Percentiles rank a stretch among this genome's conserved stretches.
Conservation (phyloP, 2,888 invertebrate genomes). For the Bembecia ichneumoniformis region DNA sequence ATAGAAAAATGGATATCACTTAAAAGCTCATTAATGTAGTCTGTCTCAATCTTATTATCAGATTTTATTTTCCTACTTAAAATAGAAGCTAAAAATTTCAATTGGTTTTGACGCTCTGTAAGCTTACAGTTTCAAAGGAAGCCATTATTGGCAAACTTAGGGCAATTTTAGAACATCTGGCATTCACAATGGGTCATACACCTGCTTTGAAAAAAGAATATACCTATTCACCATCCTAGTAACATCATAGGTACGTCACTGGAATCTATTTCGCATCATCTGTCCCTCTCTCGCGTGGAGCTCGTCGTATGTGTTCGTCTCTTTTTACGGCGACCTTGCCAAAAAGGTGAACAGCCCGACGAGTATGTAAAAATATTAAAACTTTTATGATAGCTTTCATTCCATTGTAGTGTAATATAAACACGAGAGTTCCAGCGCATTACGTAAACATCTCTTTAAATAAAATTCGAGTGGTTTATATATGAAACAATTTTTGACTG, state of each 20-base stretch:
- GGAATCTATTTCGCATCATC: constrained; percentile 1
- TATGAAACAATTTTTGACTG: no score
- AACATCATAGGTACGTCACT: constrained; percentile 20
- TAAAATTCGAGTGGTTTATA: neutral
- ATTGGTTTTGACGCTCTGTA: no score
- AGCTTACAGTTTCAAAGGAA: no score
- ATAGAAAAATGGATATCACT: no score
- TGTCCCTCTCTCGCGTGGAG: constrained; percentile 15
- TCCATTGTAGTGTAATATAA: neutral
- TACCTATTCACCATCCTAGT: constrained; percentile 12
- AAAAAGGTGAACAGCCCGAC: constrained; percentile 38
- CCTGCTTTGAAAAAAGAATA: constrained; percentile 15
- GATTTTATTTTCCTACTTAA: no score
- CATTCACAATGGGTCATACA: constrained; percentile 17
- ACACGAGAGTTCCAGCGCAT: neutral
- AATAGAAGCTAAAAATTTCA: no score
- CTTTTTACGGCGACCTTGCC: constrained; percentile 34
- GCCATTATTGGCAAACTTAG: neutral
- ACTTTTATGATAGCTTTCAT: neutral
- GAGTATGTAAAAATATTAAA: constrained; percentile 16
- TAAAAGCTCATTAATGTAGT: no score
- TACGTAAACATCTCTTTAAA: neutral
- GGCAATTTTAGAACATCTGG: neutral
- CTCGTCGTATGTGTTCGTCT: constrained; percentile 12
- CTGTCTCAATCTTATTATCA: no score